Conservation (phyloP, 2,113 vertebrate genomes). For the Coregonus clupeaformis region DNA sequence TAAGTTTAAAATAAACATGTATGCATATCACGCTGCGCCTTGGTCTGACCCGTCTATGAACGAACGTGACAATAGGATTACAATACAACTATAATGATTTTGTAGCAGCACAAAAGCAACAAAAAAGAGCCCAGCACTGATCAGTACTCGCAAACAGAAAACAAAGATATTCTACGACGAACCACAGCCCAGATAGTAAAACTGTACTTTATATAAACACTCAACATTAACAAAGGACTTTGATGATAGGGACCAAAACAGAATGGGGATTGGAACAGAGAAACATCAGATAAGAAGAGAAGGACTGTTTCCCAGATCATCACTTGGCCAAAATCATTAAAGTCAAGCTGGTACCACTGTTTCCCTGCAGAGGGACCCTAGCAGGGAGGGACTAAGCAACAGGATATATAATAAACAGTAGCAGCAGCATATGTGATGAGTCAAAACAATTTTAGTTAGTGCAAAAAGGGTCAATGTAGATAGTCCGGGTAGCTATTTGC, state of each 20-base stretch:
- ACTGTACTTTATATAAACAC: background rate
- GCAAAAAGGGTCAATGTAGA: no score
- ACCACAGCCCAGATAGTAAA: background rate
- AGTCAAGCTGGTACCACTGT: conserved; percentile 8
- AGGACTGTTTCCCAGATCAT: no score
- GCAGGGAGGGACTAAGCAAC: background rate
- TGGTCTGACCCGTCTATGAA: no score
- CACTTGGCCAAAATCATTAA: conserved; percentile 27
- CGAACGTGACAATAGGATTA: no score
- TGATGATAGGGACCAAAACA: background rate
- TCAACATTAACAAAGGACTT: background rate
- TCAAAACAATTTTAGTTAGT: no score
- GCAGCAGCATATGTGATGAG: no score
- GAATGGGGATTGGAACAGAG: conserved; percentile 7
- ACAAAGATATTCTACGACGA: background rate
- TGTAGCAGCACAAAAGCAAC: no score
- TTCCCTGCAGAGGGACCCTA: conserved; percentile 11
- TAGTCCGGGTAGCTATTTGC: no score
- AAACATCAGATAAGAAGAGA: conserved; percentile 3
- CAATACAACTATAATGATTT: no score
- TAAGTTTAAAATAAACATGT: no score
- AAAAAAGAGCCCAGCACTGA: background rate
- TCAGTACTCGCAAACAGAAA: background rate
- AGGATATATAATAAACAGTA: no score
- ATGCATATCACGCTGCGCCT: no score